Conservation (phyloP, 2,888 invertebrate genomes). For the Phasia obesa region DNA sequence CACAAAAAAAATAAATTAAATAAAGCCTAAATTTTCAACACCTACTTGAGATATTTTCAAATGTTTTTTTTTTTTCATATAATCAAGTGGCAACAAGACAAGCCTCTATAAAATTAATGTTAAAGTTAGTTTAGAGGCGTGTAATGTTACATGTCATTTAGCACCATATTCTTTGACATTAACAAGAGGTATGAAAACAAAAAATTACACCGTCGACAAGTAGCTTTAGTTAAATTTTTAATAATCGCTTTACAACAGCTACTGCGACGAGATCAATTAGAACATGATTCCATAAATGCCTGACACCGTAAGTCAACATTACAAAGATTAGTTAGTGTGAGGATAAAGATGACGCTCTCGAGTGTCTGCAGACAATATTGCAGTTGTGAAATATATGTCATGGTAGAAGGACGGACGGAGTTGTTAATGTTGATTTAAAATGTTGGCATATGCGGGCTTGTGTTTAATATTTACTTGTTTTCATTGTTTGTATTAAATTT, state of each 20-base stretch:
- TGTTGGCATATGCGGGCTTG: slow-evolving; percentile 66
- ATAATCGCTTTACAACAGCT: slow-evolving; percentile 17
- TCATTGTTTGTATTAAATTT: slow-evolving; percentile 47
- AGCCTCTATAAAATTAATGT: slow-evolving; percentile 31
- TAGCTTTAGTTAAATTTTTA: slow-evolving; percentile 38
- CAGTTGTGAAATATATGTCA: not conserved
- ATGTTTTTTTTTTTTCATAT: slow-evolving; percentile 3
- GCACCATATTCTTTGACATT: slow-evolving; percentile 62
- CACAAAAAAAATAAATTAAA: slow-evolving; percentile 26
- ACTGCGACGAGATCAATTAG: slow-evolving; percentile 32
- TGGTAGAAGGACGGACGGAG: slow-evolving; percentile 22
- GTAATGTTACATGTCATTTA: slow-evolving; percentile 67
- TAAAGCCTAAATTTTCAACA: slow-evolving; percentile 69
- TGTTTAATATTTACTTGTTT: slow-evolving; percentile 51
- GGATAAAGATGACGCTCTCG: slow-evolving; percentile 6
- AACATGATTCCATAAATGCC: not conserved
- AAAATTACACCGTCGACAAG: slow-evolving; percentile 37
- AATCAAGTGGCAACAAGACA: slow-evolving; percentile 23
- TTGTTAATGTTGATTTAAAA: slow-evolving; percentile 38
- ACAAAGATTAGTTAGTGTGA: slow-evolving; percentile 18
- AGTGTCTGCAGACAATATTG: slow-evolving; percentile 1
- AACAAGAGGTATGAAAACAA: slow-evolving; percentile 29
- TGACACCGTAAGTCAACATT: not conserved
- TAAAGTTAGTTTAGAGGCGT: slow-evolving; percentile 53
- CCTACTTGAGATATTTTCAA: slow-evolving; percentile 73